A percentile compares a stretch with the other conserved stretches of the same genome.
These are phyloP conservation scores for Toxonevra muliebris DNA, from an alignment of 2,888 invertebrate genomes.

Conservation along the genomic window DNA sequence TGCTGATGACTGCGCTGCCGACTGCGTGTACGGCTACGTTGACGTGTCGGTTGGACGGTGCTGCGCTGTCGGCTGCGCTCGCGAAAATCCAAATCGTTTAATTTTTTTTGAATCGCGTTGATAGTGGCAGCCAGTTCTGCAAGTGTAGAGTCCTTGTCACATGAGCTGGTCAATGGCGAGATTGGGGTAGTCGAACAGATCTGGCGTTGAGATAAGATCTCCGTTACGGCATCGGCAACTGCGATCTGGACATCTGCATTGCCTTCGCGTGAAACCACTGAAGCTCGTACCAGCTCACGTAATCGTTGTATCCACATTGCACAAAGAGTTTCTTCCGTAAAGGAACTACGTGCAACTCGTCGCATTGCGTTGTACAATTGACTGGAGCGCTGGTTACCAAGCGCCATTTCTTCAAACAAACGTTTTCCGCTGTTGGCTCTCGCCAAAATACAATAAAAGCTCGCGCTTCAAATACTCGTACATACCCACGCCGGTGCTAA, in stretches of 20 bases:
- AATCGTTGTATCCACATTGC: conserved; percentile 1
- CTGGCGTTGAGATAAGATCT: neutral
- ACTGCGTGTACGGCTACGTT: neutral
- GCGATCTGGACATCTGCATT: neutral
- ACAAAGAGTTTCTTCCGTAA: neutral
- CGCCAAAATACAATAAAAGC: neutral
- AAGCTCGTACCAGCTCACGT: neutral
- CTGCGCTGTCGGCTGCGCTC: neutral
- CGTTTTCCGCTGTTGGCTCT: conserved; percentile 4
- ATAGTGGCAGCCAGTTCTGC: too few relatives aligned
- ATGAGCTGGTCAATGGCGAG: too few relatives aligned
- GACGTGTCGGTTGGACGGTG: neutral
- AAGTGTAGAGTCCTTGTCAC: too few relatives aligned
- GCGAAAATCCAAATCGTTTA: neutral
- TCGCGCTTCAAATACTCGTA: neutral
- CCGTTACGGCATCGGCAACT: conserved; percentile 1
- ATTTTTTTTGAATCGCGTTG: neutral
- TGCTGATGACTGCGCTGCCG: too few relatives aligned
- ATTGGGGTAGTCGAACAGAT: too few relatives aligned
- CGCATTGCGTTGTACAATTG: conserved; percentile 1
- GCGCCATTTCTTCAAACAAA: neutral
- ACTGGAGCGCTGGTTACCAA: neutral
- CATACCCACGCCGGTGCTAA: too few relatives aligned
- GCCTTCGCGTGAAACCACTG: neutral
- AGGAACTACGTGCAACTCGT: neutral